Conservation (phyloP, 2,797 vertebrate species). For the Delichon dasypus region DNA sequence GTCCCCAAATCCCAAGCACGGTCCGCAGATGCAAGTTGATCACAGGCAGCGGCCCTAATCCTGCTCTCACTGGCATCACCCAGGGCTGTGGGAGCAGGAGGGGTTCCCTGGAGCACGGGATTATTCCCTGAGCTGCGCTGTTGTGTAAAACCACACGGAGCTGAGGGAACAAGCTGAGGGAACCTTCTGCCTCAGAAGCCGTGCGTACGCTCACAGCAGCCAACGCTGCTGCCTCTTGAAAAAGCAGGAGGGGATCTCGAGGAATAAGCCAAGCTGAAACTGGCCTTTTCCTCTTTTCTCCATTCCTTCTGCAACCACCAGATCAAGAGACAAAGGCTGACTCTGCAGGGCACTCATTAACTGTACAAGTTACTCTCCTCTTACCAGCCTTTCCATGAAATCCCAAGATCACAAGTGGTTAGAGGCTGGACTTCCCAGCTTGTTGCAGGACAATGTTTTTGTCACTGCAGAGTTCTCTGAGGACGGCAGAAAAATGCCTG, state of each 20-base stretch:
- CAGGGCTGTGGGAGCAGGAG: background rate
- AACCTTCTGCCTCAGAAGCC: background rate
- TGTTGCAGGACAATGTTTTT: background rate
- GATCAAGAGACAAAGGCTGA: background rate
- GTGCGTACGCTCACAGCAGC: fast-evolving
- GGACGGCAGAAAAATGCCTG: background rate
- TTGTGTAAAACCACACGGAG: background rate
- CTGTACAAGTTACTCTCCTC: background rate
- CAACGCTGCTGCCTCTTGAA: background rate
- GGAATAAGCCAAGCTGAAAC: background rate
- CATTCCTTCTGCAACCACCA: background rate
- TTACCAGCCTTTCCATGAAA: background rate
- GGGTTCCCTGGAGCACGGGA: background rate
- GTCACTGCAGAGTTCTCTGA: background rate
- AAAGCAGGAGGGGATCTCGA: background rate
- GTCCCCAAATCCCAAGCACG: background rate
- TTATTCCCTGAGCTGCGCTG: background rate
- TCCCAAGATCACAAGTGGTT: background rate
- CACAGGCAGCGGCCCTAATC: background rate
- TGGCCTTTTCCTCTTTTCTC: background rate
- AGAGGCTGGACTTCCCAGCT: background rate
- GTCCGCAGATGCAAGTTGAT: background rate
- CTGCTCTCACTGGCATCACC: background rate
- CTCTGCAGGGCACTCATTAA: background rate
- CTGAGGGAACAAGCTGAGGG: background rate